Evolutionary conservation across 2,888 invertebrate genomes (phyloP).

Genomic region (Drosophila neotestacea): DNA sequence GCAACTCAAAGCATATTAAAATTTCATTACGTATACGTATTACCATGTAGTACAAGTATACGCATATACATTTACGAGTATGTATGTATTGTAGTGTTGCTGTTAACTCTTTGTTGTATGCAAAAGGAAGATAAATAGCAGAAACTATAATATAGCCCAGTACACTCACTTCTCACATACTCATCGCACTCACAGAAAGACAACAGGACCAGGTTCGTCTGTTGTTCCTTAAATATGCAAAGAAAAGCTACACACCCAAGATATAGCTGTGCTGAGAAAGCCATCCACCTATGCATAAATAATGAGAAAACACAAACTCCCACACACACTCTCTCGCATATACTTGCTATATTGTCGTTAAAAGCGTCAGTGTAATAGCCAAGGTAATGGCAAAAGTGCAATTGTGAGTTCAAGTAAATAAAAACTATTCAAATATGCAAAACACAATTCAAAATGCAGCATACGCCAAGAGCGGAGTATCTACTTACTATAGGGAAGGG

Average conservation of each 20-base stretch:
- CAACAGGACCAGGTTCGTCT: conserved; percentile 23
- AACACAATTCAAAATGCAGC: conserved; percentile 74
- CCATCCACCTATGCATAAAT: conserved; percentile 77
- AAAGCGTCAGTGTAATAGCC: conserved; percentile 80
- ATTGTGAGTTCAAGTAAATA: conserved; percentile 82
- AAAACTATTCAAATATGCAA: conserved; percentile 81
- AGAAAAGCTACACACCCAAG: conserved; percentile 58
- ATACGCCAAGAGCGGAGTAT: conserved; percentile 31
- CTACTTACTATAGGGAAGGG: conserved; percentile 2
- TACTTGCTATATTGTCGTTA: conserved; percentile 58
- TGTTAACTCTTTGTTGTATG: conserved; percentile 70
- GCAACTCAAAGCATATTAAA: conserved; percentile 61
- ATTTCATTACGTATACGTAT: conserved; percentile 55
- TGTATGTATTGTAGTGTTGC: conserved; percentile 24
- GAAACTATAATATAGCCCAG: conserved; percentile 53
- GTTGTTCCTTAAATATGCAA: conserved; percentile 68
- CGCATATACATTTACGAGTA: not conserved
- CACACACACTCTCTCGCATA: conserved; percentile 13
- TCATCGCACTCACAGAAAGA: conserved; percentile 5
- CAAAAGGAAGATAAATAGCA: conserved; percentile 69
- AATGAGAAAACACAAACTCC: conserved; percentile 62
- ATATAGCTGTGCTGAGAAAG: conserved; percentile 41
- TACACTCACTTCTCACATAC: conserved; percentile 10
- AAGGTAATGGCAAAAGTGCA: conserved; percentile 81
- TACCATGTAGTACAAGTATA: not conserved